These are phyloP conservation scores for Eumerus sabulonum DNA, from an alignment of 2,888 invertebrate genomes.

Conservation along the genomic window DNA sequence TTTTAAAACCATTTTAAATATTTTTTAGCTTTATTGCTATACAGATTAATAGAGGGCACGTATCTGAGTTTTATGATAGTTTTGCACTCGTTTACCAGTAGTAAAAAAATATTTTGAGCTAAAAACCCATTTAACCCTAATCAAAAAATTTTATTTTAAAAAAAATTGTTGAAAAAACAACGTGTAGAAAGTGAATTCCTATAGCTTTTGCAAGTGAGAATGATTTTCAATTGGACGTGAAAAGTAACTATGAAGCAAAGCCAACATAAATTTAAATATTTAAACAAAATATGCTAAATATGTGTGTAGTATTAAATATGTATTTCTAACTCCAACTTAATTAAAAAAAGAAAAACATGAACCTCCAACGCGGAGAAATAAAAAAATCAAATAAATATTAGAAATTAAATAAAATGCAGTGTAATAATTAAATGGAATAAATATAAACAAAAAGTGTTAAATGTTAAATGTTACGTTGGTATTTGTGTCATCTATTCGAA, in stretches of 20 bases:
- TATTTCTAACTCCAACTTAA: slow-evolving; percentile 62
- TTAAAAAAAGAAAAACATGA: slow-evolving; percentile 41
- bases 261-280: slow-evolving; percentile 66
- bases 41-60: no score
- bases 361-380: slow-evolving; percentile 36
- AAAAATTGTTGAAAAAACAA: no score
- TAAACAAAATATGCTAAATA: slow-evolving; percentile 67
- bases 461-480: slow-evolving; percentile 71
- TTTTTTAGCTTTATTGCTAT: no score
- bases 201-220: slow-evolving; percentile 70
- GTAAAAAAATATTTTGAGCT: no score
- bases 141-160: no score
- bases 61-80: no score
- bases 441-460: slow-evolving; percentile 65
- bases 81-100: no score
- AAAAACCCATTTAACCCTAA: no score
- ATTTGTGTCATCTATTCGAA: slow-evolving; percentile 68
- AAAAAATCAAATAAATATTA: slow-evolving; percentile 61
- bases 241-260: slow-evolving; percentile 57
- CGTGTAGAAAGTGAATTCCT: neutral
- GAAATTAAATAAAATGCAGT: slow-evolving; percentile 67
- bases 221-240: slow-evolving; percentile 28
- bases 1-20: no score
- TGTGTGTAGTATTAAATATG: slow-evolving; percentile 69
- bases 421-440: slow-evolving; percentile 63